Base-by-base conservation (phyloP, 2,888 invertebrate species). In the Latheticus oryzae region DNA sequence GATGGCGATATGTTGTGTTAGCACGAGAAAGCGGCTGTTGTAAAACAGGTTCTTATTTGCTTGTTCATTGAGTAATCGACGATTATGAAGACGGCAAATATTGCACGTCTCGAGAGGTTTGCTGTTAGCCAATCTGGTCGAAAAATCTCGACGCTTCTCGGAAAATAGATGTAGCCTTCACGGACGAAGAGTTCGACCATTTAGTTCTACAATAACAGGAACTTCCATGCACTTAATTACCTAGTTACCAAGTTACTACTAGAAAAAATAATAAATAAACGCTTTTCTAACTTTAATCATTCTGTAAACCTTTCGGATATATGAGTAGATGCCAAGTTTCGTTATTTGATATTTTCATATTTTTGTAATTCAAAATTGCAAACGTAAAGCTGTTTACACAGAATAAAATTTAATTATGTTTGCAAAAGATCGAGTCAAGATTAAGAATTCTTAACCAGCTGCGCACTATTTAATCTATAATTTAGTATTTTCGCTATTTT, bases 41-140 rank as follows among this genome's bases (percentile, higher is more conserved):
- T 37, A 54, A 54, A 54, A 54, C 53, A 54, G 53, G 53, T 54
- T 45, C 53, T 8, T 54, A 33, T 45, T 54, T 40, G 32, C 43
- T 8, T 16, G 28, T 45, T 45, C 53, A 54, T 54, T 54, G 53
- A 57, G 65, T 61, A 65, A 65, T 60, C 58, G 42, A 42, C 58
- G 63, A 60, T 65, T 62, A 62, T 62, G 61, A 62, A 58, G 54
- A 63, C 59, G 50, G 58, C 56, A 63, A 65, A 65, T 60, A 65
- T 65, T 63, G 56, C 61, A 60, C 19, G 42, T 24, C 40, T 9
- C 8, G 45, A n/a, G 30, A 16, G 35, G 35, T 35, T 12, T 16
- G 37, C 5, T 26, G 37, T 17, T 50, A 12, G 50, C 38, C 17
- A 21, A 47, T 45, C 26, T 30, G 5, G 16, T 11, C 45, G 30